These are phyloP conservation scores for Bedellia somnulentella DNA, from an alignment of 2,888 invertebrate genomes.

Conservation along the genomic window DNA sequence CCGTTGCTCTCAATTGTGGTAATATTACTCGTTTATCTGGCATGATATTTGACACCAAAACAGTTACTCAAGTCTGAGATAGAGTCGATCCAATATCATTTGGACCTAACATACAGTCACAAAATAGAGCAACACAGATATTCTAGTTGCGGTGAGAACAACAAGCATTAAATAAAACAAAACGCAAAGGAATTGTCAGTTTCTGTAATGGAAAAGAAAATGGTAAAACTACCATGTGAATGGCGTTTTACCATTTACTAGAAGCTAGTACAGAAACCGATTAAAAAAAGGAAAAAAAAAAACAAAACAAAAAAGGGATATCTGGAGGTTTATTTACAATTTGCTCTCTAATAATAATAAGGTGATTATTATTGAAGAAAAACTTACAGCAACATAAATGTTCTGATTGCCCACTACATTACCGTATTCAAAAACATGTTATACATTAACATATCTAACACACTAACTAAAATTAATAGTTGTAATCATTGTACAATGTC, in stretches of 20 bases:
- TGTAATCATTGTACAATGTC: no score
- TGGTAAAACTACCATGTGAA: no score
- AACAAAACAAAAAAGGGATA: slow-evolving; percentile 56
- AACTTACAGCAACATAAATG: slow-evolving; percentile 41
- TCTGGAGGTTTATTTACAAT: slow-evolving; percentile 60
- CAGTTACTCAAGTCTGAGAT: no score
- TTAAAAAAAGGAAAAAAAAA: slow-evolving; percentile 27
- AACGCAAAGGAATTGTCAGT: no score
- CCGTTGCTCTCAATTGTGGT: no score
- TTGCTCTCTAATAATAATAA: slow-evolving; percentile 52
- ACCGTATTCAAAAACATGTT: slow-evolving; percentile 45
- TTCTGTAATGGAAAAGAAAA: no score
- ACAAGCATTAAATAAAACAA: slow-evolving; percentile 2
- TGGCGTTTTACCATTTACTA: no score
- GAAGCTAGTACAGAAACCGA: no score
- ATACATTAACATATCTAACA: slow-evolving; percentile 35
- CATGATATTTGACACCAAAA: no score
- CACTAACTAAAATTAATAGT: not conserved
- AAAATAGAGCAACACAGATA: not conserved
- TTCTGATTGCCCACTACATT: slow-evolving; percentile 35
- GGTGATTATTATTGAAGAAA: slow-evolving; percentile 48
- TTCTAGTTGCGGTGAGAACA: not conserved
- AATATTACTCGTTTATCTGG: no score
- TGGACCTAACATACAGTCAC: no score
- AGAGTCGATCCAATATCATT: no score